Conservation (phyloP, 2,113 vertebrate genomes). For the Channa maculata region DNA sequence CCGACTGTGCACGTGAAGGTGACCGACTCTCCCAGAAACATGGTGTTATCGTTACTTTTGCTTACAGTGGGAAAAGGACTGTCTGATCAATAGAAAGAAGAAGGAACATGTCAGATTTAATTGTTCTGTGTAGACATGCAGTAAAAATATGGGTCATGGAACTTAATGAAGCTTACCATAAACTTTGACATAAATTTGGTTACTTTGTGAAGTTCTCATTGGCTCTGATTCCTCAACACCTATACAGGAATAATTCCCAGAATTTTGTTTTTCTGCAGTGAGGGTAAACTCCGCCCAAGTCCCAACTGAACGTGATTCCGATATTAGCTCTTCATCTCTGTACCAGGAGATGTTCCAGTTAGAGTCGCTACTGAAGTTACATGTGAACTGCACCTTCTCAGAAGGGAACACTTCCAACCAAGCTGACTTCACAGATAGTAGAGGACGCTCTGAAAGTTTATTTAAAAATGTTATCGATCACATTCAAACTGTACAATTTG, state of each 20-base stretch:
- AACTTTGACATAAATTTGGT: background rate
- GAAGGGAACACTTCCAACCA: constrained; percentile 39
- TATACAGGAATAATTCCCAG: constrained; percentile 50
- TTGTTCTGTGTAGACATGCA: background rate
- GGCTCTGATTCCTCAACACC: constrained; percentile 28
- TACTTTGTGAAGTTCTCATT: background rate
- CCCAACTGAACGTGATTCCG: background rate
- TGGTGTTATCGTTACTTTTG: background rate
- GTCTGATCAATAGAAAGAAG: constrained; percentile 17
- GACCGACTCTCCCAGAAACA: constrained; percentile 49
- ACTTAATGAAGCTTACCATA: constrained; percentile 12
- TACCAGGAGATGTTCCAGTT: constrained; percentile 61
- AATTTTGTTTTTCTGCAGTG: background rate
- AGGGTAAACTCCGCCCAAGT: constrained; percentile 22
- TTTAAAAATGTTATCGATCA: background rate
- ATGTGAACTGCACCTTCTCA: constrained; percentile 56
- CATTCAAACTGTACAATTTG: background rate
- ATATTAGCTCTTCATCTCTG: background rate
- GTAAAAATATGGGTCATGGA: background rate
- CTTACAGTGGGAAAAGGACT: constrained; percentile 6
- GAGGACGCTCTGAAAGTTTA: constrained; percentile 45
- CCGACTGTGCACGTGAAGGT: constrained; percentile 16
- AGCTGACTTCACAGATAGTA: constrained; percentile 5
- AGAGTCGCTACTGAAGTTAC: constrained; percentile 1
- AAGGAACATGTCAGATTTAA: background rate